Evolutionary conservation across 1,140 invertebrate genomes (phyloP), one percentile per base, ranked within the genome.

Genomic region (Drosophila seguyi): DNA sequence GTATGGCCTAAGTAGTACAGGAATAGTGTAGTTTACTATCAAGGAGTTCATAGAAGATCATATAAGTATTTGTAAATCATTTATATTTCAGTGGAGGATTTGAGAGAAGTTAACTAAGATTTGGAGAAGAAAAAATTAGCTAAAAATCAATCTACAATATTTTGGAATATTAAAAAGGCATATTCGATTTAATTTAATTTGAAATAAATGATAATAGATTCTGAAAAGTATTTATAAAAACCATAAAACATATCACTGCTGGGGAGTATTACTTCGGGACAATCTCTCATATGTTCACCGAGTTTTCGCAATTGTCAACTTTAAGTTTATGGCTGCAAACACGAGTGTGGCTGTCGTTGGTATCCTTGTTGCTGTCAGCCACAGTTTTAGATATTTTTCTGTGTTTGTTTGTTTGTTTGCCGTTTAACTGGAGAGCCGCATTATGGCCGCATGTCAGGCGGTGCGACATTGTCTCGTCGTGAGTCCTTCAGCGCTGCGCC

Each of bases 301-400:
- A 58, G 63, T 88, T 74, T 91, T 83, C 79, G 73, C 81, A 78
- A 82, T 87, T 91, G 82, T 81, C 80, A 82, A 81, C 77, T 78
- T 79, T 76, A 90, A 87, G 74, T 86, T 84, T 91, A 87, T 87
- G 72, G 81, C 81, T 48, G 79, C 42, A 36, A 53, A 53, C 18
- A 53, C 18, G 14, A 53, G 31, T 71, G 48, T 29, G 58, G 66
- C n/a, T 75, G 75, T 39, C 78, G 66, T 25, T 80, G 65, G 61
- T 69, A 78, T 82, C 65, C 75, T 69, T 81, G 74, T 65, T 75
- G 77, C 66, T 81, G 75, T 80, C 82, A 91, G 57, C 79, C 58
- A 48, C 86, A 80, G 75, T 61, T 81, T 79, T 73, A 65, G 73
- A 65, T 47, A 61, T 47, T 73, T 63, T 71, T 72, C 20, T 61